Conservation (phyloP, 2,113 vertebrate species). For the Pogonocichla stellata region DNA sequence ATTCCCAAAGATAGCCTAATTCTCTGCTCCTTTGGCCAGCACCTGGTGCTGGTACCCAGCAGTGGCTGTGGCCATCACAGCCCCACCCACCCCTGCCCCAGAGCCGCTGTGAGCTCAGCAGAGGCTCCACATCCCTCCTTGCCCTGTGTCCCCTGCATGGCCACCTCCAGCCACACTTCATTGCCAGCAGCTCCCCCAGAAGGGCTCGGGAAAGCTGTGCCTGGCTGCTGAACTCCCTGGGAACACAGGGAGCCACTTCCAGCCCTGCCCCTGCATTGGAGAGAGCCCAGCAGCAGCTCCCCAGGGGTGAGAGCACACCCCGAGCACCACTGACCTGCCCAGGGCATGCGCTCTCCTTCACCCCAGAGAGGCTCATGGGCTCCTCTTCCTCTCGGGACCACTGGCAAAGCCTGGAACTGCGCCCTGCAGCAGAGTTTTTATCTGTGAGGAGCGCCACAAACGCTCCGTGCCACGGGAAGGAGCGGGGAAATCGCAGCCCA, state of each 20-base stretch:
- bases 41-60: neutral
- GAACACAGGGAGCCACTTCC: neutral
- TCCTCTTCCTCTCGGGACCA: accelerated
- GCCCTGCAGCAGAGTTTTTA: neutral
- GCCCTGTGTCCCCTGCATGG: accelerated
- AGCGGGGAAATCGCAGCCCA: neutral
- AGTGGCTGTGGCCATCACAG: neutral
- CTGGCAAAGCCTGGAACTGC: neutral
- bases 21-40: neutral
- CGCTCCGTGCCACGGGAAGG: accelerated
- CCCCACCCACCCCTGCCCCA: neutral
- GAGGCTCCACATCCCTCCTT: accelerated
- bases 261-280: accelerated
- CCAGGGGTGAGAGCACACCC: neutral
- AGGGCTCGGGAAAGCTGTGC: neutral
- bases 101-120: accelerated
- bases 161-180: neutral
- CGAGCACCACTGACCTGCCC: neutral
- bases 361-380: neutral
- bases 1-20: neutral
- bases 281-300: neutral
- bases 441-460: accelerated
- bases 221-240: neutral
- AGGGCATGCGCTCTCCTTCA: neutral
- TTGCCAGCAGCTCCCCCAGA: neutral